Percentiles rank a stretch among this genome's conserved stretches.
Evolutionary conservation across 2,888 invertebrate species (phyloP).

Genomic region (Ommatoiulus sabulosus): DNA sequence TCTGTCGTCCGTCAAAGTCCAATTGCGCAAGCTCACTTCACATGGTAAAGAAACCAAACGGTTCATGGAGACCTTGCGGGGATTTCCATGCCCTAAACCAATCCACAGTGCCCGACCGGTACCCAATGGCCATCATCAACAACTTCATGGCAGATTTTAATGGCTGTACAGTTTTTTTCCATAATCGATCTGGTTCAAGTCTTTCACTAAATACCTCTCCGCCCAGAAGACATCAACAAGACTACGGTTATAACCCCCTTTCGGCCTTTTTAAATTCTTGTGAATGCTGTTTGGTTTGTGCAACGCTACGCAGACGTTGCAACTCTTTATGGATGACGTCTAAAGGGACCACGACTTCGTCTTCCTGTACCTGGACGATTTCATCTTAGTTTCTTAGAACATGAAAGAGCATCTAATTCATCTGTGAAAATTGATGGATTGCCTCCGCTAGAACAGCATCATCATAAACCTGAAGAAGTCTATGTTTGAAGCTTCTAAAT

Average conservation of each 20-base stretch:
- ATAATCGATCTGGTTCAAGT: too few species aligned
- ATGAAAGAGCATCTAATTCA: not conserved
- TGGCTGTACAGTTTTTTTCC: too few species aligned
- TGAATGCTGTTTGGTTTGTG: constrained; percentile 66
- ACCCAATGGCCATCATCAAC: too few species aligned
- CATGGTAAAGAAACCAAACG: too few species aligned
- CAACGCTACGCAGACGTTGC: constrained; percentile 68
- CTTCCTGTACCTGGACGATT: constrained; percentile 65
- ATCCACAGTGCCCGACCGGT: too few species aligned
- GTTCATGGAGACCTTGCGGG: too few species aligned
- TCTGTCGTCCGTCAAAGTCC: not conserved
- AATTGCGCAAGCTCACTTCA: not conserved
- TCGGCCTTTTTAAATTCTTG: constrained; percentile 66
- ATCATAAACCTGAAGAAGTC: constrained; percentile 25
- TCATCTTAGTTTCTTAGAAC: constrained; percentile 58
- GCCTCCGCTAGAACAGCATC: not conserved
- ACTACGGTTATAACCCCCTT: constrained; percentile 67
- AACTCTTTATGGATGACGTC: constrained; percentile 65
- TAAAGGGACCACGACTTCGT: constrained; percentile 63
- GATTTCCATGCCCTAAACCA: too few species aligned
- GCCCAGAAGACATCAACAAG: constrained; percentile 65
- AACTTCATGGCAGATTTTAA: too few species aligned
- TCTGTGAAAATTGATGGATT: not conserved
- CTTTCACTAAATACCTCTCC: constrained; percentile 67
- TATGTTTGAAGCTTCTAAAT: constrained; percentile 57